Percentiles rank a stretch among this genome's conserved stretches.
These are phyloP conservation scores for Mustela lutreola DNA, from an alignment of 2,113 vertebrate species.

Conservation along the genomic window DNA sequence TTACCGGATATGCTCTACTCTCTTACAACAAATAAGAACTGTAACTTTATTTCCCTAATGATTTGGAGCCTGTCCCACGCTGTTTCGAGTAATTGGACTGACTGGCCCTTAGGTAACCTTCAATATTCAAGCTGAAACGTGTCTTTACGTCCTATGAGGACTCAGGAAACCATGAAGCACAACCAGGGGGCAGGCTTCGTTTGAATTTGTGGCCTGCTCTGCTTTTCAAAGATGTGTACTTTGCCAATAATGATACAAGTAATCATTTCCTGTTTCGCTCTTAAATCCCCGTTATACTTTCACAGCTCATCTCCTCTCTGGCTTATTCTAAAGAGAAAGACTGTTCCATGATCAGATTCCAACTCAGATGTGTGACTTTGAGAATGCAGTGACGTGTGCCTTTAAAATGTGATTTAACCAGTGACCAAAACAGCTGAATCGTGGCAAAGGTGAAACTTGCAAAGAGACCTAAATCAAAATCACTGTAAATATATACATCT, in stretches of 20 bases:
- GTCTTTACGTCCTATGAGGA: not conserved
- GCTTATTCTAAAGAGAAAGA: not conserved
- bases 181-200: not conserved
- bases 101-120: not conserved
- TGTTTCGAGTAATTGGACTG: not conserved
- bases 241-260: not conserved
- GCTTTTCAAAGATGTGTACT: not conserved
- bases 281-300: not conserved
- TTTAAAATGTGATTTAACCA: not conserved
- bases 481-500: not conserved
- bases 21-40: not conserved
- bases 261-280: not conserved
- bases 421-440: not conserved
- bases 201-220: fast-evolving
- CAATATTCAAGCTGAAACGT: not conserved
- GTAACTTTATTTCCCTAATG: not conserved
- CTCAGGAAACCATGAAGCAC: not conserved
- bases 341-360: not conserved
- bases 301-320: not conserved
- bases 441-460: not conserved
- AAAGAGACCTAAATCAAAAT: not conserved
- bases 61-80: not conserved
- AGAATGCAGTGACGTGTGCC: not conserved
- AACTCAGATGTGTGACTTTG: not conserved
- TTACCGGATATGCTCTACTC: not conserved